A percentile compares a stretch with the other conserved stretches of the same genome.
Evolutionary conservation across 2,797 vertebrate species (phyloP).

Genomic region (Dicrostonyx torquatus): DNA sequence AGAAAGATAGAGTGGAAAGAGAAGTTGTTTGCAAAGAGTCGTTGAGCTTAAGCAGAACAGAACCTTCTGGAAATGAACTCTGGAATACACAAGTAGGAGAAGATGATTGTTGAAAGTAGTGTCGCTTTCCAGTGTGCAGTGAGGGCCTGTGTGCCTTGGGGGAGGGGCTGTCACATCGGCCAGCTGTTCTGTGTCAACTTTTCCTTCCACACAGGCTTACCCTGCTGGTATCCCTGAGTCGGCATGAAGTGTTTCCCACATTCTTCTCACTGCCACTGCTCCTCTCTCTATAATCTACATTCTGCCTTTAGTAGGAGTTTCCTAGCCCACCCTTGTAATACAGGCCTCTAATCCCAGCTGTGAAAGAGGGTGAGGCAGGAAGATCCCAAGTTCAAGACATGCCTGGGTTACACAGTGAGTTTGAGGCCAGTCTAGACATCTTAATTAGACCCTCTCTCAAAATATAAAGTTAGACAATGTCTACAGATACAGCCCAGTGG

Average conservation of each 20-base stretch:
- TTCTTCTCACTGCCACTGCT: not conserved
- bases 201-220: not conserved
- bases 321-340: not conserved
- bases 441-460: not conserved
- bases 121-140: not conserved
- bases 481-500: not conserved
- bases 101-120: not conserved
- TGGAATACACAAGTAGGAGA: rapidly evolving
- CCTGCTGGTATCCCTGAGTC: not conserved
- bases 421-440: not conserved
- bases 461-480: not conserved
- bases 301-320: not conserved
- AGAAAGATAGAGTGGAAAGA: not conserved
- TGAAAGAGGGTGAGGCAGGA: not conserved
- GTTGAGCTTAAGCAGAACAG: not conserved
- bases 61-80: not conserved
- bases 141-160: not conserved
- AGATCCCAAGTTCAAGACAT: not conserved
- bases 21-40: not conserved
- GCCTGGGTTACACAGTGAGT: not conserved
- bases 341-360: not conserved
- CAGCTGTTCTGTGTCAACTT: not conserved
- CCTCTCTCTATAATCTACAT: not conserved
- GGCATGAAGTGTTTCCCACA: not conserved
- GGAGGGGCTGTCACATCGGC: rapidly evolving